Conservation (phyloP, 2,888 invertebrate genomes). For the Dione juno region DNA sequence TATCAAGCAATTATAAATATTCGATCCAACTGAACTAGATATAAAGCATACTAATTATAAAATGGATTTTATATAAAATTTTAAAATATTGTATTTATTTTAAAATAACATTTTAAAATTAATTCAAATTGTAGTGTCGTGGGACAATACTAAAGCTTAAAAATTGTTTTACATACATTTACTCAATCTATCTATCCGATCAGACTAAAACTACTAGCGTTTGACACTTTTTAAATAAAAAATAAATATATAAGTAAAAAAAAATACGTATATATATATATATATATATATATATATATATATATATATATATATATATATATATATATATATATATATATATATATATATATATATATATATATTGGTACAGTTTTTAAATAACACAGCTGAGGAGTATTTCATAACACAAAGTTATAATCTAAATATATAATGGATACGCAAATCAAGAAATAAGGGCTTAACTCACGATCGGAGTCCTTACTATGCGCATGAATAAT, state of each 20-base stretch:
- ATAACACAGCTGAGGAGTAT: no score
- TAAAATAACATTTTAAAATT: not conserved
- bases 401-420: conserved; percentile 35
- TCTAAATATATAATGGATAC: conserved; percentile 52
- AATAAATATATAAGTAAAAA: no score
- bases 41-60: conserved; percentile 4
- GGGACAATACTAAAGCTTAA: no score
- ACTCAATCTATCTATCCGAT: no score
- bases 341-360: no score
- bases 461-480: conserved; percentile 65
- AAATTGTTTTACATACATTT: no score
- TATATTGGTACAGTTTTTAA: no score
- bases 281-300: no score
- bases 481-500: conserved; percentile 83
- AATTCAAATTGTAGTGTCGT: no score
- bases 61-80: not conserved
- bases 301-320: not conserved
- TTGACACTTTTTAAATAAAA: no score
- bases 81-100: not conserved
- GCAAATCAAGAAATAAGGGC: conserved; percentile 66
- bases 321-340: no score
- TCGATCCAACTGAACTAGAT: not conserved
- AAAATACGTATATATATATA: not conserved
- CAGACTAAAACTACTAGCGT: no score
- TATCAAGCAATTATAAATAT: conserved; percentile 23